Percentiles rank a stretch among this genome's conserved stretches.
Conservation (phyloP, 2,113 vertebrate genomes). For the Micromys minutus region DNA sequence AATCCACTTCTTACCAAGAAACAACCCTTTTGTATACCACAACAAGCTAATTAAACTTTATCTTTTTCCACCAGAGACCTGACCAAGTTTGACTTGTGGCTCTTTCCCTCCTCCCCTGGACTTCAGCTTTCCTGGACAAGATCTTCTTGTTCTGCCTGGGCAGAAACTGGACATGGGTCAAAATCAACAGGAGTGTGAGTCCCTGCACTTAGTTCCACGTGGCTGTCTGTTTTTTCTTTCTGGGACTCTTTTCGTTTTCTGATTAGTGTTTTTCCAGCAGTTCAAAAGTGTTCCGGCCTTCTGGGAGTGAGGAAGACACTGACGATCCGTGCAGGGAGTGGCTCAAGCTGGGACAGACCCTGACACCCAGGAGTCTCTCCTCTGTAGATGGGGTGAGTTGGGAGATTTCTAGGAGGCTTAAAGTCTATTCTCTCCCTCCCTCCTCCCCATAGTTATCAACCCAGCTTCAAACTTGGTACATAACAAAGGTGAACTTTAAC, state of each 20-base stretch:
- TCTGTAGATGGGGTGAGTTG: background rate
- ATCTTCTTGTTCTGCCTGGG: constrained; percentile 25
- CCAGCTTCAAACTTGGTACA: background rate
- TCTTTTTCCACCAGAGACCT: background rate
- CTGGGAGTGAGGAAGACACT: background rate
- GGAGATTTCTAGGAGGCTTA: background rate
- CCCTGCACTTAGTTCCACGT: background rate
- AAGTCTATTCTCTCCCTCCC: background rate
- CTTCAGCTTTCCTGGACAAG: constrained; percentile 31
- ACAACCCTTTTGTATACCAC: background rate
- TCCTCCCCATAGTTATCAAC: background rate
- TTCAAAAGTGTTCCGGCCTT: constrained; percentile 18
- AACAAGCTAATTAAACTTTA: background rate
- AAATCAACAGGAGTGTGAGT: constrained; percentile 7
- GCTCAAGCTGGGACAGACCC: background rate
- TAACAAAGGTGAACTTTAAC: background rate
- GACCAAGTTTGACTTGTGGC: background rate
- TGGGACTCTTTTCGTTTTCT: constrained; percentile 33
- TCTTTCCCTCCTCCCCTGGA: background rate
- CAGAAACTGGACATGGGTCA: constrained; percentile 14
- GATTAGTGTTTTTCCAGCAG: constrained; percentile 29
- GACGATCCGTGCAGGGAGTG: background rate
- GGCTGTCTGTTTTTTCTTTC: constrained; percentile 39
- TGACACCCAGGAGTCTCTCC: background rate
- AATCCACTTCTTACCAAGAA: background rate